Base-by-base conservation (phyloP, 2,797 vertebrate species). In the Chelonia mydas region DNA sequence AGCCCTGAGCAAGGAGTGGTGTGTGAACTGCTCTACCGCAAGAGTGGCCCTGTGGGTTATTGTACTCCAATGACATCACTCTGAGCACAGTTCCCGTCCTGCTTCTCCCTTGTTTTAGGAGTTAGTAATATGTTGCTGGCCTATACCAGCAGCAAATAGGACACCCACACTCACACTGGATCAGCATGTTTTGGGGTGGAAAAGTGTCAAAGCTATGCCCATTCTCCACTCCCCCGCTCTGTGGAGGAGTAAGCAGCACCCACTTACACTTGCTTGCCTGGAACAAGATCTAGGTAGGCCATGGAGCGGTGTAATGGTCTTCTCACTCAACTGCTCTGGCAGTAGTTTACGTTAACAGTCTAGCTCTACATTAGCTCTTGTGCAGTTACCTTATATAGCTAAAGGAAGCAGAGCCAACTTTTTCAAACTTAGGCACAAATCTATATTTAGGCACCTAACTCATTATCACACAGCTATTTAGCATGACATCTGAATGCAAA, bases 361-460 rank as follows among this genome's bases (percentile, higher is more conserved):
- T 81, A 3, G 1, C 28, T 49, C 21, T 37, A 51, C 55, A 27
- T 4, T 16, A 3, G 88, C 50, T n/a, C 76, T 90, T 94, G 8
- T 1, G 0, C 37, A 3, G 25, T 87, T 57, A 89, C n/a, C 15
- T 28, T 80, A 5, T 0, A 0, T 57, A 55, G 55, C 33, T 68
- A 81, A 87, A 41, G n/a, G 68, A 90, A 88, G 19, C 15, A 47
- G 88, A 90, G 23, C 74, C 28, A 28, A 90, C 86, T 85, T 54
- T 49, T 49, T 31, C 45, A 77, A 11, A 77, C 45, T 5, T 49
- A 77, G 54, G 74, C 49, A 23, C 28, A 45, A 33, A 0, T 47
- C 55, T 47, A 31, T 82, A 59, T 72, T 85, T 81, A 81, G 74
- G 74, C 47, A 31, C 74, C 21, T 74, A 45, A 74, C 11, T 95